Conservation (phyloP, 2,113 vertebrate genomes). For the Sarotherodon lohbergeri region DNA sequence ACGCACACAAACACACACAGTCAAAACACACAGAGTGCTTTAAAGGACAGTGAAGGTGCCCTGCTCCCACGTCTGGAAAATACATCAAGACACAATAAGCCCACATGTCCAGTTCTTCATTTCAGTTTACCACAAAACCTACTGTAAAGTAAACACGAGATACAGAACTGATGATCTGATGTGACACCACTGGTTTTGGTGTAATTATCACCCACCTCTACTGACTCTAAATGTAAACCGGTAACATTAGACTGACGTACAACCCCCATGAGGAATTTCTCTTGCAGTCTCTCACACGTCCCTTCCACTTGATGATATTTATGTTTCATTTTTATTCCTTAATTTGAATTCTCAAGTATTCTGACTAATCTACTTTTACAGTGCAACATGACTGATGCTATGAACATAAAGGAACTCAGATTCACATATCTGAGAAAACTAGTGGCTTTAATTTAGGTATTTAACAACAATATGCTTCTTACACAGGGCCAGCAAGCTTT, state of each 20-base stretch:
- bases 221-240: background rate
- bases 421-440: background rate
- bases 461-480: background rate
- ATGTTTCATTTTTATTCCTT: background rate
- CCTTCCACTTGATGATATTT: background rate
- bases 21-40: background rate
- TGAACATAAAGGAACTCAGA: background rate
- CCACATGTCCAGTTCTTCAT: background rate
- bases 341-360: background rate
- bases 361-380: background rate
- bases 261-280: background rate
- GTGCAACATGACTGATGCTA: background rate
- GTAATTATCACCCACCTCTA: background rate
- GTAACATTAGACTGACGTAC: background rate
- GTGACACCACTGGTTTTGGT: background rate
- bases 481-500: background rate
- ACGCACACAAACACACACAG: background rate
- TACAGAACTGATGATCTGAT: background rate
- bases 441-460: background rate
- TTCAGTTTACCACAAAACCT: background rate
- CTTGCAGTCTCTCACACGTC: background rate
- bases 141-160: background rate
- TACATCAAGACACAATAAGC: background rate
- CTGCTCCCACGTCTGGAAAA: constrained; percentile 13
- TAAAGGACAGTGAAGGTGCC: background rate